Percentiles rank a stretch among this genome's conserved stretches.
phyloP scores from a whole-genome alignment of 2,797 vertebrate species.

The Trachops cirrhosus region DNA sequence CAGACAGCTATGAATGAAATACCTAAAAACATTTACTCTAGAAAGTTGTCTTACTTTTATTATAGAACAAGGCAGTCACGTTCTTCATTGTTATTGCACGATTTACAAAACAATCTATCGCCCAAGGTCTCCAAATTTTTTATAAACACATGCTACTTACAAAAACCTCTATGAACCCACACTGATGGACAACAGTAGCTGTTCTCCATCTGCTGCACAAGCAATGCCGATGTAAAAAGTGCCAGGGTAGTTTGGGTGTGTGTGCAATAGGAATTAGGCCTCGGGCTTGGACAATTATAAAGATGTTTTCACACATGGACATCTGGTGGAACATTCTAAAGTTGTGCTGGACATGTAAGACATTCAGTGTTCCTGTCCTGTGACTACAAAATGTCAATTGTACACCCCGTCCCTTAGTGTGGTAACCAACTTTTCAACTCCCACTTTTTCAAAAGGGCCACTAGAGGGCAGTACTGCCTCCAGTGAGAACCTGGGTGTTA shows the following conservation, averaged over 20 bases:
- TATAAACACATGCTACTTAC: background rate
- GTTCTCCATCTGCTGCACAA: background rate
- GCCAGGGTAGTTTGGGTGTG: background rate
- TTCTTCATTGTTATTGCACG: background rate
- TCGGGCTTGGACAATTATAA: background rate
- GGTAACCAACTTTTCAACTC: background rate
- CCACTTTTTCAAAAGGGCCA: background rate
- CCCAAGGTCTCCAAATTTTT: background rate
- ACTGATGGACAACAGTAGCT: background rate
- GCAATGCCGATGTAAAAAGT: background rate
- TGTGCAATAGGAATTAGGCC: background rate
- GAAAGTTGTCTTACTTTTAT: background rate
- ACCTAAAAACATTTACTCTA: background rate
- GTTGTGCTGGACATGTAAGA: background rate
- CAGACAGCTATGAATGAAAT: background rate
- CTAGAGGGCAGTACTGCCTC: slow-evolving; percentile 47
- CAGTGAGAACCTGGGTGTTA: background rate
- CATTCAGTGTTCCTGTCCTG: background rate
- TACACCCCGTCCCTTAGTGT: background rate
- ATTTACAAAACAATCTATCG: background rate
- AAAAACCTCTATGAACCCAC: background rate
- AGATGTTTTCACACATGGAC: background rate
- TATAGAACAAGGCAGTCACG: background rate
- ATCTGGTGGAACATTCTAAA: background rate
- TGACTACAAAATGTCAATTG: background rate